Evolutionary conservation across 2,113 vertebrate genomes (phyloP), one percentile per base, ranked within the genome.

Genomic region (Pollachius pollachius): DNA sequence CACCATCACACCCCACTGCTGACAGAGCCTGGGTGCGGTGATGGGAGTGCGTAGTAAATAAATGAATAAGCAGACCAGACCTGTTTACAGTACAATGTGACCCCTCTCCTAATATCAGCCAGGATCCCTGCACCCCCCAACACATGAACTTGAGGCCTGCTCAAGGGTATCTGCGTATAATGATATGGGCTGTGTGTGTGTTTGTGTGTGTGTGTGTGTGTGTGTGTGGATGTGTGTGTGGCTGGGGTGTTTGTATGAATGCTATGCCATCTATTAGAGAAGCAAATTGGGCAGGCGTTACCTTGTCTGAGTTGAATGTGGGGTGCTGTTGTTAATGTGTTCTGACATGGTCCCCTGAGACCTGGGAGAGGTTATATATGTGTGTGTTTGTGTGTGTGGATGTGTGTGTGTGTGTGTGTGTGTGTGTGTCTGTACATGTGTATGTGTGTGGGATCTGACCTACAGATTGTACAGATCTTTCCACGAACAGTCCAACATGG

Each of bases 91-190:
- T 85, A 83, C 89, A 92, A 89, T 87, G 84, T 91, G 89, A 92
- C 89, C 90, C 87, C 87, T 89, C 76, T 83, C 72, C 86, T 85
- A 89, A 90, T 91, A 88, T 81, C 72, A 78, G 66, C 72, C 70
- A 65, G 71, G 60, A 78, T 85, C 71, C 82, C 79, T 85, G 70
- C 84, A 82, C 85, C 85, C 30, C 83, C 80, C 81, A 83, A 56
- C 71, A n/a, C 48, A 81, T 90, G 88, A 90, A 90, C 90, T 91
- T 91, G 89, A 89, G 80, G 77, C 81, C 80, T 2, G 76, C 87
- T 88, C 88, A 92, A 93, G 91, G 91, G 87, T 87, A 90, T 73
- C 75, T 85, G 72, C 75, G 88, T 90, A 92, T 91, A 92, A 88
- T 85, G 78, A 84, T 73, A 85, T 81, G 72, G 68, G 27, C 8